Base-by-base conservation (phyloP, 1,140 invertebrate genomes). In the Eurosta solidaginis region DNA sequence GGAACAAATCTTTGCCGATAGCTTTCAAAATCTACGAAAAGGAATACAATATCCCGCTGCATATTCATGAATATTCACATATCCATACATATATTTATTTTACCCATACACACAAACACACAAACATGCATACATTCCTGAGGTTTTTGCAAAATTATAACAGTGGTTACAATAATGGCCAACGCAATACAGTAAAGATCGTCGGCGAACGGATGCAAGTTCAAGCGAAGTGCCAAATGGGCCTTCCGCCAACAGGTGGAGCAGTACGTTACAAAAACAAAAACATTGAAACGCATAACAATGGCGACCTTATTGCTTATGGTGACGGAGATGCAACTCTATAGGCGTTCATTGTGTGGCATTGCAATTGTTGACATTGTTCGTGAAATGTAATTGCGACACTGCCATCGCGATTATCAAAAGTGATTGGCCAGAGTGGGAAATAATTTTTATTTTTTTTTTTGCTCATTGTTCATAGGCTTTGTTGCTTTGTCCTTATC, bases 171-270 rank as follows among this genome's bases (percentile, higher is more conserved):
- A 10, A 59, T 29, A 59, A 33, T 59, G 54, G 10, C 54, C 54
- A 17, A n/a, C 54, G 17, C 9, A 54, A 25, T 25, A 59, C 5
- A 22, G 36, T 5, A 68, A 14, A 20, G 20, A 29, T 20, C 6
- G 20, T 14, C 3, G 52, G 33, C 36, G 40, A 68, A 68, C 59
- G 59, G 59, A 68, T 20, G 59, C 17, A 42, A 68, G 33, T 68
- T 68, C 59, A 36, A 68, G 59, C 22, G 59, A 68, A 68, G 59
- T 33, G 33, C 59, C 59, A 68, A 68, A 68, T 68, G 33, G 59
- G 59, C 59, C 12, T 68, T 68, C 59, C 59, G 59, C 6, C 36
- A 68, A n/a, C n/a, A n/a, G n/a, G n/a, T n/a, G n/a, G n/a, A n/a
- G n/a, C n/a, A 4, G 17, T 14, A 54, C 20, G 50, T 3, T 54